Percentiles rank a stretch among this genome's conserved stretches.
Evolutionary conservation across 2,888 invertebrate genomes (phyloP).

Genomic region (Eumacrocentrus americanus): DNA sequence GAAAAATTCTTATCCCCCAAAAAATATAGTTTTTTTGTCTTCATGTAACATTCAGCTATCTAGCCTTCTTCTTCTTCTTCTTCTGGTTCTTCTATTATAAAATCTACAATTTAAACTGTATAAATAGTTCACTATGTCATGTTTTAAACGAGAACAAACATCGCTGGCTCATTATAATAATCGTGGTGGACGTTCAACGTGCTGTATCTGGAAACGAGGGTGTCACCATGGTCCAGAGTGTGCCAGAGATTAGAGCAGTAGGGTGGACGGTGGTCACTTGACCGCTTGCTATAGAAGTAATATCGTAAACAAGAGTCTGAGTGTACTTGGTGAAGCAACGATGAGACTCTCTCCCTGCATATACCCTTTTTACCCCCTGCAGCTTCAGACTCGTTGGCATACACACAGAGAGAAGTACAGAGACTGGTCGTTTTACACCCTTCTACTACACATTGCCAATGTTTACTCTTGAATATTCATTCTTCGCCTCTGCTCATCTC

Average conservation of each 20-base stretch:
- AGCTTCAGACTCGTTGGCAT: constrained; percentile 13
- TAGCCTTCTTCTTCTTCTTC: not conserved
- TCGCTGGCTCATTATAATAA: constrained; percentile 38
- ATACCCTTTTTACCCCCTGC: constrained; percentile 14
- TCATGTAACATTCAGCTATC: not conserved
- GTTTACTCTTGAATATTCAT: constrained; percentile 58
- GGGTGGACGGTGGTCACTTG: constrained; percentile 52
- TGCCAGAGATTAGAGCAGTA: constrained; percentile 48
- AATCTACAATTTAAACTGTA: not conserved
- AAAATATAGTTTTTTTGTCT: not conserved
- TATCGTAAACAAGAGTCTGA: constrained; percentile 52
- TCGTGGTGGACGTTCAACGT: constrained; percentile 50
- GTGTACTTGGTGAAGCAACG: constrained; percentile 37
- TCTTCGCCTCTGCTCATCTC: constrained; percentile 39
- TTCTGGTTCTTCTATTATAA: not conserved
- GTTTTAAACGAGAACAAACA: constrained; percentile 28
- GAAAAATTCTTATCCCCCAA: constrained; percentile 1
- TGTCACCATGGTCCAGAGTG: constrained; percentile 37
- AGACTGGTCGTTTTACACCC: constrained; percentile 36
- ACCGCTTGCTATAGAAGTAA: constrained; percentile 49
- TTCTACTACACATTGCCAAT: constrained; percentile 38
- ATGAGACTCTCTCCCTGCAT: constrained; percentile 13
- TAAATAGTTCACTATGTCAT: not conserved
- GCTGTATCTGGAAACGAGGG: constrained; percentile 56
- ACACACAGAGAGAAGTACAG: constrained; percentile 12